A percentile compares a stretch with the other conserved stretches of the same genome.
Conservation (phyloP, 2,797 vertebrate species). For the Dallia pectoralis region DNA sequence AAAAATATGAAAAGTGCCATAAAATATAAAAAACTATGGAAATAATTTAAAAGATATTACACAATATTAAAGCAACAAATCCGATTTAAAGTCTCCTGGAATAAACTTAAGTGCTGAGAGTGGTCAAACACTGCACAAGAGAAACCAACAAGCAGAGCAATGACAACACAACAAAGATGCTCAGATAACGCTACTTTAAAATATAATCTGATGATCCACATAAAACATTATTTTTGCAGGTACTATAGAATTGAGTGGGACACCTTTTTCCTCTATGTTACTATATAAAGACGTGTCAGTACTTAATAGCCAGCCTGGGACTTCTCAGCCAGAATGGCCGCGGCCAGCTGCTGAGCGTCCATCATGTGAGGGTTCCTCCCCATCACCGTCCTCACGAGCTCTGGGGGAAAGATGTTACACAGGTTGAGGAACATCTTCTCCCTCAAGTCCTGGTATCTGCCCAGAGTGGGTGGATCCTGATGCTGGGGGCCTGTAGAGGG, state of each 20-base stretch:
- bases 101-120: constrained; percentile 60
- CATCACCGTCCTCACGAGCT: constrained; percentile 91
- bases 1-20: constrained; percentile 58
- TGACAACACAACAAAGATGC: constrained; percentile 34
- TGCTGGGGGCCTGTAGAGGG: constrained; percentile 46
- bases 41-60: constrained; percentile 58
- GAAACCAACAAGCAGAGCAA: constrained; percentile 8
- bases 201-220: constrained; percentile 23
- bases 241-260: not conserved
- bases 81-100: constrained; percentile 6
- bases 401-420: constrained; percentile 92
- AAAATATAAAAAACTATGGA: constrained; percentile 46
- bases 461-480: constrained; percentile 71
- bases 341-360: constrained; percentile 93
- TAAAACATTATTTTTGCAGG: not conserved
- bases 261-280: not conserved
- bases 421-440: constrained; percentile 89
- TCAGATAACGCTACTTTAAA: constrained; percentile 44
- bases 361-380: constrained; percentile 86
- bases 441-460: constrained; percentile 80
- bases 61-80: constrained; percentile 52
- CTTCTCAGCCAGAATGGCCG: constrained; percentile 91
- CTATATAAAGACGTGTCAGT: not conserved
- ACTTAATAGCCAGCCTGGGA: constrained; percentile 82
- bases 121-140: constrained; percentile 5